Evolutionary conservation across 2,113 vertebrate species (phyloP).

Genomic region (Hypanus sabinus): DNA sequence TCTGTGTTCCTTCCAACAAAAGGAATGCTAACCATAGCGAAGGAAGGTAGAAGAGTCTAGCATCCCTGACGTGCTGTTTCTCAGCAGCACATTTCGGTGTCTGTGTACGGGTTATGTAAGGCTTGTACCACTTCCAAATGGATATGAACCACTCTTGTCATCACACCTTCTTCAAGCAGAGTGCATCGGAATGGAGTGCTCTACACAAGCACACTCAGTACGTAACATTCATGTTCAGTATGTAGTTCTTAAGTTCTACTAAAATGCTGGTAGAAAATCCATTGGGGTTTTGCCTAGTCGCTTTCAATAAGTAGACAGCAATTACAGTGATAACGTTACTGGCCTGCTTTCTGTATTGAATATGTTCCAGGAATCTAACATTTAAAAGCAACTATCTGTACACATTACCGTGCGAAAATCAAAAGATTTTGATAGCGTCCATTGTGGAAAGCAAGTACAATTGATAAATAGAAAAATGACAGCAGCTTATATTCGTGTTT

Average conservation of each 20-base stretch:
- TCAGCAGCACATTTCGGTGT: conserved; percentile 11
- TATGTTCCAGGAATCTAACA: conserved; percentile 26
- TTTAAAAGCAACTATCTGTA: neutral
- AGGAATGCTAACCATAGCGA: conserved; percentile 43
- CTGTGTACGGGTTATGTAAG: neutral
- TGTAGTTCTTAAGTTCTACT: conserved; percentile 6
- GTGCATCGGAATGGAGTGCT: conserved; percentile 57
- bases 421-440: conserved; percentile 14
- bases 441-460: neutral
- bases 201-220: conserved; percentile 59
- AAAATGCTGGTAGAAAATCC: conserved; percentile 23
- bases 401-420: neutral
- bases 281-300: conserved; percentile 6
- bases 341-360: conserved; percentile 20
- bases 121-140: conserved; percentile 49
- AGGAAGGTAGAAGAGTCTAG: conserved; percentile 44
- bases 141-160: conserved; percentile 52
- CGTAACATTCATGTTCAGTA: conserved; percentile 50
- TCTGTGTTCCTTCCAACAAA: conserved; percentile 55
- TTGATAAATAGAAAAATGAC: conserved; percentile 8
- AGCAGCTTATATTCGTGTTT: conserved; percentile 19
- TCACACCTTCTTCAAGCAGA: conserved; percentile 55
- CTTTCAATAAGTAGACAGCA: conserved; percentile 12
- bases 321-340: conserved; percentile 1
- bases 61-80: conserved; percentile 36